A percentile compares a stretch with the other conserved stretches of the same genome.
Evolutionary conservation across 2,888 invertebrate genomes (phyloP).

Genomic region (Boloria euphrosyne): DNA sequence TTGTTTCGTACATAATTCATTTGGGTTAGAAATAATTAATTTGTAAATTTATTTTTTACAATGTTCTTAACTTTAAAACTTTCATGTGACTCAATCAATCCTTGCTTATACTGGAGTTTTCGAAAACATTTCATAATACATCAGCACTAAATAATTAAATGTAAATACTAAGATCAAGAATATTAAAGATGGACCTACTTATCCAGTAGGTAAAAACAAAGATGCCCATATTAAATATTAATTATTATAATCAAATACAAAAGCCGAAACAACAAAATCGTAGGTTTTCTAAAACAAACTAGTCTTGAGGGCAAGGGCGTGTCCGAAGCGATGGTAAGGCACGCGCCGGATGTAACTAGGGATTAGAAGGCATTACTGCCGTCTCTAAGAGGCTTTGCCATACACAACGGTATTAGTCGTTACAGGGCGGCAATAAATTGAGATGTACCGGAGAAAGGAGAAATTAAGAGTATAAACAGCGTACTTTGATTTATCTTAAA

Average conservation of each 20-base stretch:
- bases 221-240: neutral
- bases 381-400: conserved; percentile 27
- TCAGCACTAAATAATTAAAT: no score
- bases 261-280: conserved; percentile 40
- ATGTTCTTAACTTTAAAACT: no score
- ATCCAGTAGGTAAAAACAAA: no score
- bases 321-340: conserved; percentile 59
- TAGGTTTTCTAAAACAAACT: conserved; percentile 69
- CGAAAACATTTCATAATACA: no score
- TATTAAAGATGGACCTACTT: no score
- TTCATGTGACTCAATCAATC: no score
- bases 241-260: conserved; percentile 24
- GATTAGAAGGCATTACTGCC: conserved; percentile 41
- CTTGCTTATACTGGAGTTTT: no score
- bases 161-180: no score
- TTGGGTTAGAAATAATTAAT: neutral
- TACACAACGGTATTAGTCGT: conserved; percentile 35
- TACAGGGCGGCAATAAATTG: conserved; percentile 28
- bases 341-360: conserved; percentile 55
- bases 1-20: neutral
- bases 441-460: conserved; percentile 17
- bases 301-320: conserved; percentile 62
- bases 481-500: neutral
- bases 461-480: conserved; percentile 20
- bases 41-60: neutral